Evolutionary conservation across 2,888 invertebrate species (phyloP).

Genomic region (Eristalis pertinax): DNA sequence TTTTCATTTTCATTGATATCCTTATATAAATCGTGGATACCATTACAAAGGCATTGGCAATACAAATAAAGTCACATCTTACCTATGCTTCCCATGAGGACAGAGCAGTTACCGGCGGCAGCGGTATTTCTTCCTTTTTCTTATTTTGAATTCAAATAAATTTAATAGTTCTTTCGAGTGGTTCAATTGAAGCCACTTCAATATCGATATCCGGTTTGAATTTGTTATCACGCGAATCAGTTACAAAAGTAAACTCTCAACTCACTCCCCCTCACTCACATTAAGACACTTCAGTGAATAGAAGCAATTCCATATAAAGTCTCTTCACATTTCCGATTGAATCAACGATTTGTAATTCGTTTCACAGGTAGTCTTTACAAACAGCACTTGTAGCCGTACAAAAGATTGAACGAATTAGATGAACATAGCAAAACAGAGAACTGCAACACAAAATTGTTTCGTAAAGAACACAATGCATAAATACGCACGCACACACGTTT

Average conservation of each 20-base stretch:
- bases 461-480: not conserved
- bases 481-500: not conserved
- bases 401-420: constrained; percentile 9
- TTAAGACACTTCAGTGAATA: constrained; percentile 20
- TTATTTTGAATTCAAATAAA: constrained; percentile 40
- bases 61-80: constrained; percentile 11
- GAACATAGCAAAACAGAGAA: constrained; percentile 3
- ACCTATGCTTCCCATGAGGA: constrained; percentile 69
- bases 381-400: not conserved
- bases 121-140: constrained; percentile 3
- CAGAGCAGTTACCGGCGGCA: constrained; percentile 27
- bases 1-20: not conserved
- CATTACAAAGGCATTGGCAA: not conserved
- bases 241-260: not conserved
- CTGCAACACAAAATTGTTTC: constrained; percentile 5
- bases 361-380: constrained; percentile 23
- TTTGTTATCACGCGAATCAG: not conserved
- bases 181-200: not conserved
- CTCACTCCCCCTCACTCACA: constrained; percentile 35
- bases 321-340: constrained; percentile 64
- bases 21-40: not conserved
- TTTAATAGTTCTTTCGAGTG: constrained; percentile 8
- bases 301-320: constrained; percentile 30
- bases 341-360: not conserved
- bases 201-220: constrained; percentile 22